phyloP scores from a whole-genome alignment of 2,113 vertebrate species.

The Nothobranchius kuhntae region DNA sequence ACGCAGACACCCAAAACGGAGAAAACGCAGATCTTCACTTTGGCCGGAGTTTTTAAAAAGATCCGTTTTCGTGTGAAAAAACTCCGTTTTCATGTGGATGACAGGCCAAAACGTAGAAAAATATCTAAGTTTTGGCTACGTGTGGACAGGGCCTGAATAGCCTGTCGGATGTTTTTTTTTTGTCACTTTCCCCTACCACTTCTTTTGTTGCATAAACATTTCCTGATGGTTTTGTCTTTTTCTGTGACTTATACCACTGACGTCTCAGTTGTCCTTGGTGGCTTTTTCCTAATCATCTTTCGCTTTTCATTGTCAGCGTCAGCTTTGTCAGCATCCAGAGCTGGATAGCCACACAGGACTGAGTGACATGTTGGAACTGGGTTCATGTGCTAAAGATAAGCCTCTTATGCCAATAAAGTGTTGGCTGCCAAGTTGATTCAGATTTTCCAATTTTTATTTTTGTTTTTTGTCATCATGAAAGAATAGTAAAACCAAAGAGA shows the following conservation, averaged over 20 bases:
- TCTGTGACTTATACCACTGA: conserved; percentile 19
- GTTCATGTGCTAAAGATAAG: conserved; percentile 70
- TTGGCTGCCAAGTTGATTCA: conserved; percentile 50
- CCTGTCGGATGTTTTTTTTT: conserved; percentile 8
- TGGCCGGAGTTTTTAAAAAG: too few relatives aligned
- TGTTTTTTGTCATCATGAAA: conserved; percentile 44
- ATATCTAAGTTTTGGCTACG: too few relatives aligned
- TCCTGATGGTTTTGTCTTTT: conserved; percentile 27
- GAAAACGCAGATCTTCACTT: too few relatives aligned
- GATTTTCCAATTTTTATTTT: conserved; percentile 20
- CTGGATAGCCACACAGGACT: conserved; percentile 43
- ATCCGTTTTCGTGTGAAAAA: too few relatives aligned
- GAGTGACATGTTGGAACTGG: conserved; percentile 49
- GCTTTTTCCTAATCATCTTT: conserved; percentile 54
- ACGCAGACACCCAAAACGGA: too few relatives aligned
- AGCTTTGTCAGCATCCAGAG: conserved; percentile 41
- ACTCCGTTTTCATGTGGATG: too few relatives aligned
- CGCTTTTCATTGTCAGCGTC: conserved; percentile 53
- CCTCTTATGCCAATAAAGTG: conserved; percentile 70
- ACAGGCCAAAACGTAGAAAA: too few relatives aligned
- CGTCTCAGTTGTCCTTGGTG: conserved; percentile 31
- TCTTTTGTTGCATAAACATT: conserved; percentile 53
- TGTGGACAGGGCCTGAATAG: too few relatives aligned
- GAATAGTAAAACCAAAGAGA: conserved; percentile 50
- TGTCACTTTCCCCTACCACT: not conserved